These are phyloP conservation scores for Palythoa caribaeorum DNA, from an alignment of 92 coral and sea anemone genomes.

Conservation along the genomic window DNA sequence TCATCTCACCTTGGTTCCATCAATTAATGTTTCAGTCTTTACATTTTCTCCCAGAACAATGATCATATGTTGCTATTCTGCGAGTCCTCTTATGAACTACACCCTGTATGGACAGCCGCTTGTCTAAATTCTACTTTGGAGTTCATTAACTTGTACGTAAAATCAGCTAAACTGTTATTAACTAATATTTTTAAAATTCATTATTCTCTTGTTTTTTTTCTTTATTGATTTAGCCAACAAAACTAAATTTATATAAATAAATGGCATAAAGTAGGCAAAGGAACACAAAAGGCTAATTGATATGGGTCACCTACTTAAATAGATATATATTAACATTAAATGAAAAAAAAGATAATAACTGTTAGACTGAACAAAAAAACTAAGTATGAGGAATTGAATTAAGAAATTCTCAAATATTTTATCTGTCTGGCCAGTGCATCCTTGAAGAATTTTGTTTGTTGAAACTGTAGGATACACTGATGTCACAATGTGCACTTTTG, in stretches of 20 bases:
- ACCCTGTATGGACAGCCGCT: neutral
- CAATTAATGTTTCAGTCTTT: neutral
- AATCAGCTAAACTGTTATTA: slow-evolving; percentile 2
- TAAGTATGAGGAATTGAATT: too few relatives aligned
- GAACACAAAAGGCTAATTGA: too few relatives aligned
- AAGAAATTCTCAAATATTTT: neutral
- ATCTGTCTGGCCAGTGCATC: slow-evolving; percentile 3
- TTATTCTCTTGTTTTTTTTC: too few relatives aligned
- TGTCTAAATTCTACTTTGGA: slow-evolving; percentile 15
- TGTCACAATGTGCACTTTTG: slow-evolving; percentile 5
- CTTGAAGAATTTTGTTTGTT: slow-evolving; percentile 9
- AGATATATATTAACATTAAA: too few relatives aligned
- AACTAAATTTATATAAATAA: too few relatives aligned
- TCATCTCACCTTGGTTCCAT: neutral
- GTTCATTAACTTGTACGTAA: slow-evolving; percentile 8
- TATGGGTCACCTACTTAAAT: too few relatives aligned
- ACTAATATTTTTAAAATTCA: neutral
- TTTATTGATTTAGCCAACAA: too few relatives aligned
- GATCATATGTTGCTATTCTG: neutral
- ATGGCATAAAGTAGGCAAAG: too few relatives aligned
- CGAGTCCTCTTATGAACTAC: neutral
- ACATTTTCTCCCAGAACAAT: neutral
- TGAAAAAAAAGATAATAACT: too few relatives aligned
- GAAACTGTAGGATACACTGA: slow-evolving; percentile 20
- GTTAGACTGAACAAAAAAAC: too few relatives aligned